phyloP scores from a whole-genome alignment of 2,113 vertebrate species.

The Lanius collurio region DNA sequence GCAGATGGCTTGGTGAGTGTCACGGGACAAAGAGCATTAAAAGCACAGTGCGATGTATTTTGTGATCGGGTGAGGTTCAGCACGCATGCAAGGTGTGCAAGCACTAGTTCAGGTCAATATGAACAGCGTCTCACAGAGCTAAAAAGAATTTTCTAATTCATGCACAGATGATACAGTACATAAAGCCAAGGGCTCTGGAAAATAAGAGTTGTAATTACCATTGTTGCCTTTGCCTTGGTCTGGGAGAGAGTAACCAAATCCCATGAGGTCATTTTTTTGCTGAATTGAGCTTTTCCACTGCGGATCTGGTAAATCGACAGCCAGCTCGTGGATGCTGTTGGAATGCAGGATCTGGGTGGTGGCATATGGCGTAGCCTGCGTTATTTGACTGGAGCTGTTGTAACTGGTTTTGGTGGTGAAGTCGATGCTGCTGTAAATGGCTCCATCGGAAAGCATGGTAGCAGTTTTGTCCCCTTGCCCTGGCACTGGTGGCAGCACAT shows the following conservation, averaged over 20 bases:
- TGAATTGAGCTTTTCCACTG: constrained; percentile 97
- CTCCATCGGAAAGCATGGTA: constrained; percentile 97
- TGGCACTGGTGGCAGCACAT: constrained; percentile 83
- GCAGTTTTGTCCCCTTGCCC: constrained; percentile 92
- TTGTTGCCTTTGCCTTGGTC: constrained; percentile 98
- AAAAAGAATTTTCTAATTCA: constrained; percentile 47
- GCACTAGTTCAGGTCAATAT: constrained; percentile 37
- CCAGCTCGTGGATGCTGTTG: constrained; percentile 96
- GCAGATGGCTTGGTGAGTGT: constrained; percentile 16
- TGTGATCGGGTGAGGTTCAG: background rate
- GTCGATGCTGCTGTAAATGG: constrained; percentile 99
- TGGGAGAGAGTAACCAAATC: constrained; percentile 92
- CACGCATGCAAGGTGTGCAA: constrained; percentile 47
- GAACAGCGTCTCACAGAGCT: background rate
- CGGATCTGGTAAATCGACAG: constrained; percentile 92
- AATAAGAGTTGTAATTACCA: constrained; percentile 78
- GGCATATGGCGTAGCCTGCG: constrained; percentile 95
- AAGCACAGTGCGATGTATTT: background rate
- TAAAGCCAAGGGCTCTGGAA: background rate
- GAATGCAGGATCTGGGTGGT: constrained; percentile 98
- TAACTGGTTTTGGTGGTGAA: constrained; percentile 96
- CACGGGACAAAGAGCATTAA: constrained; percentile 5
- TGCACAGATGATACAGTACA: constrained; percentile 43
- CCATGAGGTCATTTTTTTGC: constrained; percentile 94
- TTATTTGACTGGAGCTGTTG: constrained; percentile 92